A percentile compares a stretch with the other conserved stretches of the same genome.
Conservation (phyloP, 2,113 vertebrate genomes). For the Nothoprocta pentlandii region DNA sequence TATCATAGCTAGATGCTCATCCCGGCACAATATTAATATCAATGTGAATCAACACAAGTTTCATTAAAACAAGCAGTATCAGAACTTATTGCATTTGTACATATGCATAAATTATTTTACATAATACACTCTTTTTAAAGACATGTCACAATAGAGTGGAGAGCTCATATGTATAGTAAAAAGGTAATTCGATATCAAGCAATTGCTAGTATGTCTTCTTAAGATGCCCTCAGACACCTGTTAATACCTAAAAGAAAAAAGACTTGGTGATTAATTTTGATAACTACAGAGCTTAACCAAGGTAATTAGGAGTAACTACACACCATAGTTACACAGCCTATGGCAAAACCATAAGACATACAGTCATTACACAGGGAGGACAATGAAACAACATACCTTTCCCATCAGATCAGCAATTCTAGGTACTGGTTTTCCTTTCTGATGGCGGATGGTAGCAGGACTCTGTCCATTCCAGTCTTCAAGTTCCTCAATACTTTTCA, state of each 20-base stretch:
- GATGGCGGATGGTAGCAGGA: conserved; percentile 85
- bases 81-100: not conserved
- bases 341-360: not conserved
- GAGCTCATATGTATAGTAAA: not conserved
- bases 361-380: not conserved
- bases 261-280: not conserved
- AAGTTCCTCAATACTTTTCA: conserved; percentile 89
- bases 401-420: conserved; percentile 82
- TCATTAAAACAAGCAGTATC: not conserved
- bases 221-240: not conserved
- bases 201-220: not conserved
- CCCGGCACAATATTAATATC: not conserved
- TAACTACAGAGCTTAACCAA: not conserved
- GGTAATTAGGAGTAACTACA: not conserved
- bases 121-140: not conserved
- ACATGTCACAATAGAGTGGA: not conserved
- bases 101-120: not conserved
- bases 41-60: not conserved
- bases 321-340: not conserved
- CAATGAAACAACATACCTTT: conserved; percentile 79
- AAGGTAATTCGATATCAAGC: not conserved
- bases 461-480: conserved; percentile 90
- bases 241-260: not conserved
- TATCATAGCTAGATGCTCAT: not conserved
- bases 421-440: conserved; percentile 90